Percentiles rank a stretch among this genome's conserved stretches.
These are phyloP conservation scores for Beroe ovata DNA, from an alignment of 37 sponge, comb jelly and placozoan species.

Conservation along the genomic window DNA sequence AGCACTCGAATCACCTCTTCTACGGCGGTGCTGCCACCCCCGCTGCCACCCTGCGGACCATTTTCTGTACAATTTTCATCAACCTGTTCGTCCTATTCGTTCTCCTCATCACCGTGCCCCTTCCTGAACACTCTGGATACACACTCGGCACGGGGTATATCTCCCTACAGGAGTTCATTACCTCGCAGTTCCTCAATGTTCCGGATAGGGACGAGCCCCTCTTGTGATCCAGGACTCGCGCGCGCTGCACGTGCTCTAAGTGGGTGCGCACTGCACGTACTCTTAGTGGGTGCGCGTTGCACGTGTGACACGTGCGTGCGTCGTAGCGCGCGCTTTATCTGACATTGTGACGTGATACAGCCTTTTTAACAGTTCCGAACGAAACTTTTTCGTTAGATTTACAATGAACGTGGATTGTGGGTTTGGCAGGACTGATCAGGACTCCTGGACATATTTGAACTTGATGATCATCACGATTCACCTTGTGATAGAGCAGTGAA, in stretches of 20 bases:
- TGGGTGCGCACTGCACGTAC: too few relatives aligned
- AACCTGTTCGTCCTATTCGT: slow-evolving; percentile 63
- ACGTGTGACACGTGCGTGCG: too few relatives aligned
- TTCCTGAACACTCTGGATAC: slow-evolving; percentile 63
- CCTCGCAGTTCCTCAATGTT: slow-evolving; percentile 61
- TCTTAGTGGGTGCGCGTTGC: too few relatives aligned
- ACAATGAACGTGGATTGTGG: too few relatives aligned
- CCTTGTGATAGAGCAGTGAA: too few relatives aligned
- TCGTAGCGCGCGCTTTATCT: too few relatives aligned
- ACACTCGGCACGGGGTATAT: slow-evolving; percentile 64
- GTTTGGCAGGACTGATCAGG: too few relatives aligned
- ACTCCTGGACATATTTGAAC: too few relatives aligned
- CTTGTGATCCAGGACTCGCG: not conserved
- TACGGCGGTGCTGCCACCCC: slow-evolving; percentile 65
- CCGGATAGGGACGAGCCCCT: slow-evolving; percentile 41
- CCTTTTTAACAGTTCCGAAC: too few relatives aligned
- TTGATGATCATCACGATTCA: too few relatives aligned
- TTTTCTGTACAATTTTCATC: slow-evolving; percentile 62
- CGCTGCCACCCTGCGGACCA: slow-evolving; percentile 61
- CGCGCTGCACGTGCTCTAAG: not conserved
- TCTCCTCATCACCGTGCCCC: slow-evolving; percentile 63
- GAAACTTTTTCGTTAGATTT: too few relatives aligned
- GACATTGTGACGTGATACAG: too few relatives aligned
- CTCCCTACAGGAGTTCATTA: slow-evolving; percentile 60
- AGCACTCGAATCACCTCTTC: slow-evolving; percentile 54